A percentile compares a stretch with the other conserved stretches of the same genome.
These are phyloP conservation scores for Trichacis sp. DNA, from an alignment of 2,888 invertebrate genomes.

Conservation along the genomic window DNA sequence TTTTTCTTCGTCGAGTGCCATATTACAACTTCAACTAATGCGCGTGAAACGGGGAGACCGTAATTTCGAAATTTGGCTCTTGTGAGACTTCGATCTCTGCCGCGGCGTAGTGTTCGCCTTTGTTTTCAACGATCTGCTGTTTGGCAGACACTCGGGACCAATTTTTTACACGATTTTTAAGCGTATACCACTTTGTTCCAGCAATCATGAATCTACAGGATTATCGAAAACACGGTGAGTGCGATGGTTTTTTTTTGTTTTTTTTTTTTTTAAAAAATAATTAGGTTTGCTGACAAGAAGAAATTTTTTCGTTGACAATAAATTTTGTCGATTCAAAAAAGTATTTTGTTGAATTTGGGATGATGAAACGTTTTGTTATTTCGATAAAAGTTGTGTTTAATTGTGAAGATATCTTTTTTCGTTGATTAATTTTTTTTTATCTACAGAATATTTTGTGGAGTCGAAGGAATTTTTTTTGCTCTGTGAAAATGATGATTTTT, in stretches of 20 bases:
- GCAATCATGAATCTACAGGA: slow-evolving; percentile 65
- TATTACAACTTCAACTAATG: slow-evolving; percentile 53
- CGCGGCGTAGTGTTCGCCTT: slow-evolving; percentile 1
- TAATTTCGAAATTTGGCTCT: slow-evolving; percentile 66
- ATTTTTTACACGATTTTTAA: neutral
- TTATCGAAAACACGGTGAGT: slow-evolving; percentile 65
- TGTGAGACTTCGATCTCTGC: slow-evolving; percentile 49
- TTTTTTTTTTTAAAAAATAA: too few species aligned
- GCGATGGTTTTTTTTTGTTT: neutral
- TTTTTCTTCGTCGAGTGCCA: neutral
- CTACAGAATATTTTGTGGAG: too few species aligned
- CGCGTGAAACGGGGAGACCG: slow-evolving; percentile 63
- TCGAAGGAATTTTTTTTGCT: slow-evolving; percentile 43
- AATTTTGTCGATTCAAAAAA: too few species aligned
- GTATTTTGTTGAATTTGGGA: too few species aligned
- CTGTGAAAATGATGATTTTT: slow-evolving; percentile 38
- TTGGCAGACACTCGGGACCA: neutral
- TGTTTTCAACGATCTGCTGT: slow-evolving; percentile 10
- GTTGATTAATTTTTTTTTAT: too few species aligned
- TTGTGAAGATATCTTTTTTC: too few species aligned
- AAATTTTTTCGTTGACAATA: too few species aligned
- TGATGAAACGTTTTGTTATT: too few species aligned
- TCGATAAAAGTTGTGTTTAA: too few species aligned
- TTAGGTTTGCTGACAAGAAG: too few species aligned
- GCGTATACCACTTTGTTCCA: slow-evolving; percentile 40